These are phyloP conservation scores for Cervus canadensis DNA, from an alignment of 2,113 vertebrate genomes.

Conservation along the genomic window DNA sequence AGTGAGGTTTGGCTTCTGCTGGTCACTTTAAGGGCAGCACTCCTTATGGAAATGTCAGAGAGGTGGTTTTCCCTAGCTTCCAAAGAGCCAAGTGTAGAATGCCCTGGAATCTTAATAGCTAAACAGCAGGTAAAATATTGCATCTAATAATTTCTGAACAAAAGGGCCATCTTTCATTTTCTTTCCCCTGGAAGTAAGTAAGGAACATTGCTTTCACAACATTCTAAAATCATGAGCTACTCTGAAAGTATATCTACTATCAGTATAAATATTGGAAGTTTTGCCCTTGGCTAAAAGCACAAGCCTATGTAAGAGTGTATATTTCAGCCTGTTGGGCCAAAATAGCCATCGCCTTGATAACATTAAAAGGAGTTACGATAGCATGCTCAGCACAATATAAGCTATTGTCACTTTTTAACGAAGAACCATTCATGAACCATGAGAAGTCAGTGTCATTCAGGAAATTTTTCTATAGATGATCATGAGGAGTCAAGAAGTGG, in stretches of 20 bases:
- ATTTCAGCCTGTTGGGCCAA: background rate
- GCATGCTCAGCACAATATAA: background rate
- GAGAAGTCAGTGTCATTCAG: background rate
- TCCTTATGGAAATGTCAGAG: background rate
- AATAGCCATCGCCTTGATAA: background rate
- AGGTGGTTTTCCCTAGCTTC: background rate
- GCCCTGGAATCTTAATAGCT: background rate
- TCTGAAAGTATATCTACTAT: background rate
- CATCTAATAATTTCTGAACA: background rate
- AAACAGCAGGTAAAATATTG: background rate
- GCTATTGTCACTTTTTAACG: background rate
- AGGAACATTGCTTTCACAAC: background rate
- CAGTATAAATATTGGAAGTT: background rate
- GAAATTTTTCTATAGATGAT: background rate
- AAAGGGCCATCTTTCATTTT: background rate
- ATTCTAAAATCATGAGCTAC: background rate
- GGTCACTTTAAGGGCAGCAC: background rate
- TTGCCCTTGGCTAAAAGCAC: background rate
- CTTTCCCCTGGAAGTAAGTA: background rate
- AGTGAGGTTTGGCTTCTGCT: background rate
- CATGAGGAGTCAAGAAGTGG: background rate
- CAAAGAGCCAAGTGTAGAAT: background rate
- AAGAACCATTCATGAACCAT: background rate
- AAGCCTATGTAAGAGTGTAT: background rate
- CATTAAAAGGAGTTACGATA: background rate